Percentiles rank a stretch among this genome's conserved stretches.
phyloP scores from a whole-genome alignment of 2,888 invertebrate species.

The Leistus spinibarbis region DNA sequence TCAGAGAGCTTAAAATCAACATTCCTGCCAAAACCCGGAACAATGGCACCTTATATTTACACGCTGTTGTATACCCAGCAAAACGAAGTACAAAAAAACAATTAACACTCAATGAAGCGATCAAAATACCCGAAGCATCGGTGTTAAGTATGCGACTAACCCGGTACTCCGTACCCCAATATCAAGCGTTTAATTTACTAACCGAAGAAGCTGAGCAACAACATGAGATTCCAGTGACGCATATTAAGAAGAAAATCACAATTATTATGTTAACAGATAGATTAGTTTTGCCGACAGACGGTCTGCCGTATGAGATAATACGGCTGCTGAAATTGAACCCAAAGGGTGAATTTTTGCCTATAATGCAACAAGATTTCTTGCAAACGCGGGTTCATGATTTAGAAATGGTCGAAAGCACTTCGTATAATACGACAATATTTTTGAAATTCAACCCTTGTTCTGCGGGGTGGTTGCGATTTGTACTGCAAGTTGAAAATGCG shows the following conservation, averaged over 20 bases:
- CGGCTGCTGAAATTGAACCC: constrained; percentile 63
- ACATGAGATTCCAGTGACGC: constrained; percentile 67
- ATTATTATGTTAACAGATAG: constrained; percentile 79
- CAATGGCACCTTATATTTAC: constrained; percentile 85
- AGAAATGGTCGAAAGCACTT: constrained; percentile 62
- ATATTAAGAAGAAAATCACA: constrained; percentile 74
- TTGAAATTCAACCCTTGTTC: constrained; percentile 78
- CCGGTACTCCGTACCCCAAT: constrained; percentile 75
- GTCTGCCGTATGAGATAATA: constrained; percentile 51
- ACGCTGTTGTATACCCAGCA: constrained; percentile 71
- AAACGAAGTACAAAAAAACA: constrained; percentile 59
- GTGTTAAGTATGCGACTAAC: constrained; percentile 72
- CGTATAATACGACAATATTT: constrained; percentile 67
- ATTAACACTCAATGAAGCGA: constrained; percentile 63
- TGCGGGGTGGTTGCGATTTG: constrained; percentile 77
- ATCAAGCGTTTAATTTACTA: constrained; percentile 74
- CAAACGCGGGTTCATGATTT: constrained; percentile 80
- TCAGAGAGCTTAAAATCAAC: constrained; percentile 69
- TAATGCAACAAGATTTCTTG: constrained; percentile 82
- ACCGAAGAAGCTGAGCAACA: constrained; percentile 56
- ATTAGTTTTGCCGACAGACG: constrained; percentile 50
- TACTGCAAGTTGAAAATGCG: constrained; percentile 77
- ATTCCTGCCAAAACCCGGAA: constrained; percentile 76
- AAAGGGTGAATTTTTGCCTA: constrained; percentile 75
- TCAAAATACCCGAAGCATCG: constrained; percentile 65